phyloP scores from a whole-genome alignment of 2,797 vertebrate species.

The Lepilemur ruficaudatus region DNA sequence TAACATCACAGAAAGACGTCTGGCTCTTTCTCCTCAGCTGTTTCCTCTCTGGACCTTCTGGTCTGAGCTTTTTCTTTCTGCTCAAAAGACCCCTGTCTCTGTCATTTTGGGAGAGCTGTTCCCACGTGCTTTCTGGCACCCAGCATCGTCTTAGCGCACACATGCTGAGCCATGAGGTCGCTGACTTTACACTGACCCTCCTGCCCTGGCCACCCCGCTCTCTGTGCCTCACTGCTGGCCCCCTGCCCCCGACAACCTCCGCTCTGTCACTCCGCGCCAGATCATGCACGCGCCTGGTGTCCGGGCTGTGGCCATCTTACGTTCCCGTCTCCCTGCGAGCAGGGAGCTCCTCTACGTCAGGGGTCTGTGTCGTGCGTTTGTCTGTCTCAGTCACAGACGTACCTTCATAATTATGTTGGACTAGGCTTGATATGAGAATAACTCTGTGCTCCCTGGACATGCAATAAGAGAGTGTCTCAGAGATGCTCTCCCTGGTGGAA shows the following conservation, averaged over 20 bases:
- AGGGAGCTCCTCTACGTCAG: not conserved
- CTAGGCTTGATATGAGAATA: not conserved
- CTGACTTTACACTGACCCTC: accelerated
- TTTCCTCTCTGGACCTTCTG: not conserved
- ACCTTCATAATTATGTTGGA: not conserved
- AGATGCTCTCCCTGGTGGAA: accelerated
- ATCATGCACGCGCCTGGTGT: accelerated
- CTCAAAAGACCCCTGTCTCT: accelerated
- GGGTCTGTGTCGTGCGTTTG: not conserved
- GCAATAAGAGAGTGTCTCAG: not conserved
- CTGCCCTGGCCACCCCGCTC: not conserved
- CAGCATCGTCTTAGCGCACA: accelerated
- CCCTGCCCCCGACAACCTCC: accelerated
- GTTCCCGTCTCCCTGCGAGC: not conserved
- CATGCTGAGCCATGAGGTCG: accelerated
- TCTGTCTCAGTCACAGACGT: not conserved
- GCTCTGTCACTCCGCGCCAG: not conserved
- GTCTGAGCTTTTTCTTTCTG: not conserved
- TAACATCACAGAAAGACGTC: not conserved
- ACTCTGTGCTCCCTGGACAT: not conserved
- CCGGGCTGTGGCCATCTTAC: accelerated
- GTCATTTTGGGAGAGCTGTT: not conserved
- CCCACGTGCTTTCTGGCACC: accelerated
- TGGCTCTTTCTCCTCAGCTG: not conserved
- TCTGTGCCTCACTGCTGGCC: not conserved